phyloP scores from a whole-genome alignment of 2,888 invertebrate species.

The Strigamia transsilvanica region DNA sequence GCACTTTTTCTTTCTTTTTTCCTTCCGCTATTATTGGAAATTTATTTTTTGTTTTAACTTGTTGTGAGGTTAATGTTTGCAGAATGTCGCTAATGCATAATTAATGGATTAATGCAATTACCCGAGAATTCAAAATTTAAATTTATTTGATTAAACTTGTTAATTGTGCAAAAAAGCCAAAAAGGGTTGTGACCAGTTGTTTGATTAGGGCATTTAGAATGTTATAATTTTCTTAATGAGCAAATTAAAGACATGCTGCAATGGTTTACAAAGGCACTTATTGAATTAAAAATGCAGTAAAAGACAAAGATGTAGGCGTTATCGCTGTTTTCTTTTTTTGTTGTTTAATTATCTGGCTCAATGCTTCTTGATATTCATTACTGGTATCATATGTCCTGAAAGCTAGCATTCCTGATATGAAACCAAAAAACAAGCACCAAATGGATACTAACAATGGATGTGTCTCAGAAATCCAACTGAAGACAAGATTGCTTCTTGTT shows the following conservation, averaged over 20 bases:
- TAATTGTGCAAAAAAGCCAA: not conserved
- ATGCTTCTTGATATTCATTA: not conserved
- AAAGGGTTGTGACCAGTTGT: not conserved
- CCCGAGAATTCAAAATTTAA: constrained; percentile 6
- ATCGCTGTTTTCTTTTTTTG: not conserved
- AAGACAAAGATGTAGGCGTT: not conserved
- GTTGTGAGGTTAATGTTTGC: not conserved
- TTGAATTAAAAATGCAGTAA: not conserved
- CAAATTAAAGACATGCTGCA: not conserved
- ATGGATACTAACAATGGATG: too few relatives aligned
- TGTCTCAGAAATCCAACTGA: too few relatives aligned
- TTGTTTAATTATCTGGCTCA: not conserved
- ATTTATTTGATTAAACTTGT: not conserved
- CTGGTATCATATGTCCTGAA: not conserved
- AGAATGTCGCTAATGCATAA: not conserved
- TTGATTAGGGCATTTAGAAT: not conserved
- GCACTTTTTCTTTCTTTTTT: not conserved
- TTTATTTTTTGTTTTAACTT: not conserved
- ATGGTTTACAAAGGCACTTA: not conserved
- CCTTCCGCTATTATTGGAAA: not conserved
- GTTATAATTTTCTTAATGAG: not conserved
- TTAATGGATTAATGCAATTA: constrained; percentile 17
- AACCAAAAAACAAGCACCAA: not conserved
- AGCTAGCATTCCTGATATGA: not conserved
- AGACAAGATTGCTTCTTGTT: too few relatives aligned